Conservation (phyloP, 2,888 invertebrate genomes). For the Drosophila paramelanica region DNA sequence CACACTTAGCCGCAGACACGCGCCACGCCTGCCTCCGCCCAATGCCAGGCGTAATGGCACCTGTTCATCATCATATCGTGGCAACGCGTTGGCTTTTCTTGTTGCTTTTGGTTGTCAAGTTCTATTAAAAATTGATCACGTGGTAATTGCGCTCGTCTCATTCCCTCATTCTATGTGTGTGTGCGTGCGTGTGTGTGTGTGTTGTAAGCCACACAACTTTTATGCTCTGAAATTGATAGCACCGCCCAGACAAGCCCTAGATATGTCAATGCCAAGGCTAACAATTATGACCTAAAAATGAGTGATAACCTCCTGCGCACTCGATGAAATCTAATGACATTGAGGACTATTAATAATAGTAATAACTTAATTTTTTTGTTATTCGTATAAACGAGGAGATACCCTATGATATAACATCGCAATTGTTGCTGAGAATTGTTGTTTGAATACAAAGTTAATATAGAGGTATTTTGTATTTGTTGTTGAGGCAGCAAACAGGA, state of each 20-base stretch:
- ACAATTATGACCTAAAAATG: constrained; percentile 18
- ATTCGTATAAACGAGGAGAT: not conserved
- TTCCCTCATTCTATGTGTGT: not conserved
- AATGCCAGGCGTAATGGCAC: constrained; percentile 12
- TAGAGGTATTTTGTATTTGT: no score
- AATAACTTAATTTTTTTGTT: not conserved
- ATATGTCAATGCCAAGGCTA: constrained; percentile 47
- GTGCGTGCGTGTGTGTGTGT: not conserved
- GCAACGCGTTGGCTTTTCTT: constrained; percentile 16
- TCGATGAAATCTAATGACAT: constrained; percentile 23
- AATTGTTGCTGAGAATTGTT: no score
- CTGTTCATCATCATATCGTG: constrained; percentile 33
- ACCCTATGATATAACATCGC: not conserved
- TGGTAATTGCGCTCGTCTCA: constrained; percentile 53
- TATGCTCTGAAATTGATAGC: constrained; percentile 36
- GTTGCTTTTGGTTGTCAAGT: constrained; percentile 25
- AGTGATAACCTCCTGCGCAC: not conserved
- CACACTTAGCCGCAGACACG: constrained; percentile 9
- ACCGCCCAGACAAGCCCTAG: not conserved
- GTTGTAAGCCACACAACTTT: constrained; percentile 19
- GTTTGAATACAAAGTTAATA: no score
- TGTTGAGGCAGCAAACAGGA: no score
- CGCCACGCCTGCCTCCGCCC: not conserved
- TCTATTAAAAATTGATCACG: constrained; percentile 64
- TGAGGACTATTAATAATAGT: constrained; percentile 8